phyloP scores from a whole-genome alignment of 2,797 vertebrate species.

The Dendrocincla fuliginosa region DNA sequence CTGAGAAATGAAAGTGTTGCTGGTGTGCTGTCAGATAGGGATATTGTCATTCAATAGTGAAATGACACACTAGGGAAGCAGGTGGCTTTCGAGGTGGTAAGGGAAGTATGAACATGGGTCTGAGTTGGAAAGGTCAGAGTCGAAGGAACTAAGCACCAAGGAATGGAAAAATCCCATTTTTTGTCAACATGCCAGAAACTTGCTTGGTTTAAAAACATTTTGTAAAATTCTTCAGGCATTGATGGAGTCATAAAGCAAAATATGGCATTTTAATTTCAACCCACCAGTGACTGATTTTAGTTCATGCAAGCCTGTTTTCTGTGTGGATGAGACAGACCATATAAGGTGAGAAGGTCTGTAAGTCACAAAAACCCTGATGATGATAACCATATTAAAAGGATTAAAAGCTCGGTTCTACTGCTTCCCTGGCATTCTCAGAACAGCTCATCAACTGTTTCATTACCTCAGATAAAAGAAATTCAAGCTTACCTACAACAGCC shows the following conservation, averaged over 20 bases:
- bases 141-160: neutral
- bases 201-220: neutral
- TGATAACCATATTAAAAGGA: neutral
- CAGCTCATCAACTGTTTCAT: neutral
- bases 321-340: neutral
- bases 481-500: neutral
- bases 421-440: neutral
- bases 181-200: neutral
- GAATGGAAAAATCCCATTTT: neutral
- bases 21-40: neutral
- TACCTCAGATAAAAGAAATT: neutral
- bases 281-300: neutral
- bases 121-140: neutral
- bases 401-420: neutral
- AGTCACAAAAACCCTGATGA: neutral
- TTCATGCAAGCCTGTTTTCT: neutral
- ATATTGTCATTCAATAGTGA: neutral
- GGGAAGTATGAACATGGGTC: neutral
- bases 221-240: neutral
- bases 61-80: neutral
- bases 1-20: neutral
- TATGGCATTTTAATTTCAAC: neutral
- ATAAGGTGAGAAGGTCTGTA: neutral
- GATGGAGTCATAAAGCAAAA: neutral
- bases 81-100: neutral